Conservation (phyloP, 2,797 vertebrate genomes). For the Enteromius mattozi region DNA sequence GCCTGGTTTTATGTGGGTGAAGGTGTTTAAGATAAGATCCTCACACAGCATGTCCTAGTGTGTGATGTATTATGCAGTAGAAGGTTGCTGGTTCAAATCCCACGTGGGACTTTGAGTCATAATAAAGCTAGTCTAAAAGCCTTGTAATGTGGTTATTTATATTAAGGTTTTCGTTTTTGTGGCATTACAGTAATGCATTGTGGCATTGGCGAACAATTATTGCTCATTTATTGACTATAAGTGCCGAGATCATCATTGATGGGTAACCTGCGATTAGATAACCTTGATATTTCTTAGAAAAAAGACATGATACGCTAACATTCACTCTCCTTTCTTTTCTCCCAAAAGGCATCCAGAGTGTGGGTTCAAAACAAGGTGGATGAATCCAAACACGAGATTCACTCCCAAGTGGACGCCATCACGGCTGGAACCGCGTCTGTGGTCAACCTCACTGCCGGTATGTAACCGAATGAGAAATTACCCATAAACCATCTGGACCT, state of each 20-base stretch:
- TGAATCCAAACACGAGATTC: constrained; percentile 99
- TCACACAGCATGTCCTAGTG: neutral
- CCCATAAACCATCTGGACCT: neutral
- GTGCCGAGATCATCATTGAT: constrained; percentile 8
- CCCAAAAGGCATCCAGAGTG: constrained; percentile 91
- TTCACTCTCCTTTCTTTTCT: constrained; percentile 56
- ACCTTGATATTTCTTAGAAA: constrained; percentile 20
- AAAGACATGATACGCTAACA: constrained; percentile 55
- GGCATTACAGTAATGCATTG: constrained; percentile 1
- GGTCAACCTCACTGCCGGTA: constrained; percentile 98
- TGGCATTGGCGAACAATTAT: neutral
- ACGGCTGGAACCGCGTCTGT: constrained; percentile 98
- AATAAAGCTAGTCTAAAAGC: constrained; percentile 25
- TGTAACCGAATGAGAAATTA: constrained; percentile 58
- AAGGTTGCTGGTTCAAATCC: constrained; percentile 29
- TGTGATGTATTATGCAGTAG: constrained; percentile 14
- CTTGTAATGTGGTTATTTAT: constrained; percentile 15
- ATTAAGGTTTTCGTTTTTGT: constrained; percentile 7
- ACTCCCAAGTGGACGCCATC: constrained; percentile 98
- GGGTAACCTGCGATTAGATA: constrained; percentile 42
- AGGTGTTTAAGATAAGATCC: neutral
- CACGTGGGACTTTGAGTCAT: neutral
- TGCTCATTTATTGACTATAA: constrained; percentile 13
- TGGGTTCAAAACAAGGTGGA: constrained; percentile 99
- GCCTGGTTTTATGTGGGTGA: neutral